Evolutionary conservation across 1,140 invertebrate species (phyloP).

Genomic region (Rhagoletis zephyria): DNA sequence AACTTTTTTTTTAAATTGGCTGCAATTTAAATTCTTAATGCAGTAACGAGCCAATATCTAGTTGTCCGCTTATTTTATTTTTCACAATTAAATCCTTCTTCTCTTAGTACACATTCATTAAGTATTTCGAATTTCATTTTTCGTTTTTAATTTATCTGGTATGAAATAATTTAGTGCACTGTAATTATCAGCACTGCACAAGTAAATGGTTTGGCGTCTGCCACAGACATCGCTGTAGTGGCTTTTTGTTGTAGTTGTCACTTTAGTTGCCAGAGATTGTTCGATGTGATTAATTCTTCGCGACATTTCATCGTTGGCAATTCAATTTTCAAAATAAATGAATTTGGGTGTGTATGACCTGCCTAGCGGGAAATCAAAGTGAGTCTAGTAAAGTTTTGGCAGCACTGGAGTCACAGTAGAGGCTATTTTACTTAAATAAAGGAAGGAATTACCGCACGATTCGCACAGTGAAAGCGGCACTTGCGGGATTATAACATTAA

Average conservation of each 20-base stretch:
- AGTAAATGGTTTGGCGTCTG: background rate
- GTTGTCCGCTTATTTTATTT: background rate
- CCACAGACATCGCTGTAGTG: background rate
- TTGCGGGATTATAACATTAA: too few species aligned
- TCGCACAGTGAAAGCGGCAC: too few species aligned
- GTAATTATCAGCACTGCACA: background rate
- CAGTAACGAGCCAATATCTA: constrained; percentile 6
- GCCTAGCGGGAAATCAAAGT: too few species aligned
- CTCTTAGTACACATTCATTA: background rate
- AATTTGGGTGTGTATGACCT: too few species aligned
- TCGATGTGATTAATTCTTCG: constrained; percentile 30
- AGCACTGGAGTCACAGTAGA: too few species aligned
- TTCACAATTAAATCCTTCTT: background rate
- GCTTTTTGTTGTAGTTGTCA: background rate
- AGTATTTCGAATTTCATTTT: background rate
- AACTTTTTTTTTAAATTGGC: background rate
- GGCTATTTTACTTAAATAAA: too few species aligned
- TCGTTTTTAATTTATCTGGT: background rate
- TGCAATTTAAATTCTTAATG: background rate
- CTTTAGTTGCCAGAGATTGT: background rate
- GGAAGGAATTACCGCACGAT: too few species aligned
- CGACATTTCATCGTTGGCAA: constrained; percentile 1
- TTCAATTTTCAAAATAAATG: background rate
- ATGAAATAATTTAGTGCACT: constrained; percentile 6
- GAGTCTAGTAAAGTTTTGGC: too few species aligned